Conservation (phyloP, 1,140 invertebrate species). For the Cylas formicarius region DNA sequence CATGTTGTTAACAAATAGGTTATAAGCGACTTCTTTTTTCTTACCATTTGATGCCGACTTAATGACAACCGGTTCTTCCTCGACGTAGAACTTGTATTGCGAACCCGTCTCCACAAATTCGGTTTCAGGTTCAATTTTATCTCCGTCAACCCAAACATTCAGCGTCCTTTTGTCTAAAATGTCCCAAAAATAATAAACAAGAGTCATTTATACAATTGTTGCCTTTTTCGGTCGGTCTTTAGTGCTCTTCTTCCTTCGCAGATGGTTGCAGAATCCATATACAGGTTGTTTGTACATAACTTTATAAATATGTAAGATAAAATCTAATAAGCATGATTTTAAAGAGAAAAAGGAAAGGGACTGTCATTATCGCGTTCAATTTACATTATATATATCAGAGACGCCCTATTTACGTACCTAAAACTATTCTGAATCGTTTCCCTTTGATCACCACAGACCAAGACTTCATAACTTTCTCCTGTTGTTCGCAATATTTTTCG, state of each 20-base stretch:
- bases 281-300: too few species aligned
- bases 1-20: conserved; percentile 43
- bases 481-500: conserved; percentile 69
- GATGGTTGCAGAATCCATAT: too few species aligned
- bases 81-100: conserved; percentile 64
- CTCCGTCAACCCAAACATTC: conserved; percentile 71
- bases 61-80: conserved; percentile 45
- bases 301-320: too few species aligned
- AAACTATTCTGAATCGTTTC: conserved; percentile 55
- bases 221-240: conserved; percentile 4
- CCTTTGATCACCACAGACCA: conserved; percentile 41
- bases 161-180: conserved; percentile 66
- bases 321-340: too few species aligned
- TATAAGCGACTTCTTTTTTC: conserved; percentile 48
- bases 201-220: conserved; percentile 2
- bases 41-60: conserved; percentile 50
- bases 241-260: too few species aligned
- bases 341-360: not conserved
- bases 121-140: conserved; percentile 59
- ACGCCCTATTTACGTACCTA: conserved; percentile 54
- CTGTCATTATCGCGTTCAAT: not conserved
- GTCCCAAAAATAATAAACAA: conserved; percentile 26
- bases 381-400: not conserved
- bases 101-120: conserved; percentile 75
- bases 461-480: conserved; percentile 56